These are phyloP conservation scores for Paguma larvata DNA, from an alignment of 2,797 vertebrate species.

Conservation along the genomic window DNA sequence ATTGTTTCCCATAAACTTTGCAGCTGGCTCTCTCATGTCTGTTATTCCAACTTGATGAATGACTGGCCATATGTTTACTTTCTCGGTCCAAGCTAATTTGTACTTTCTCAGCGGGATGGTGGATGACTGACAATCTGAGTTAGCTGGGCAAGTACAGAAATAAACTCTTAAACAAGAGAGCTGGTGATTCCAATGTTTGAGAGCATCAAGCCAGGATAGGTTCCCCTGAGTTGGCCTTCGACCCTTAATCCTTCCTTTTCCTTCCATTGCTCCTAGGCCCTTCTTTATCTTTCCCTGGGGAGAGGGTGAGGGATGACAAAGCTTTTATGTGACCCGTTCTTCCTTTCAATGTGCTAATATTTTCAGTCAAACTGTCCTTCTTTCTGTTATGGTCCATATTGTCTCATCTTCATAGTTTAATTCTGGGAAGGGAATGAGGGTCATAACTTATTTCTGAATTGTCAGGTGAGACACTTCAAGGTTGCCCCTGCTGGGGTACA, in stretches of 20 bases:
- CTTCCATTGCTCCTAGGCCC: neutral
- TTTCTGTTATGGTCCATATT: neutral
- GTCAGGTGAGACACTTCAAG: neutral
- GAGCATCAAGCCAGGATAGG: fast-evolving
- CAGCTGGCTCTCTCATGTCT: neutral
- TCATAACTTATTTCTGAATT: neutral
- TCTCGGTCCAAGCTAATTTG: neutral
- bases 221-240: neutral
- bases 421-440: neutral
- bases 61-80: neutral
- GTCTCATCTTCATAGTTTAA: constrained; percentile 15
- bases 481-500: neutral
- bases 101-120: neutral
- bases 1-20: constrained; percentile 14
- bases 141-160: neutral
- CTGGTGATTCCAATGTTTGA: fast-evolving
- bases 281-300: neutral
- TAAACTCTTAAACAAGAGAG: fast-evolving
- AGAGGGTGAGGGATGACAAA: neutral
- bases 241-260: neutral
- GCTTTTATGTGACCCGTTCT: neutral
- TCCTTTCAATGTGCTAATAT: neutral
- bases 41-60: neutral
- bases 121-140: neutral
- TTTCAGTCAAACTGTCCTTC: neutral